Evolutionary conservation across 1,140 invertebrate species (phyloP).

Genomic region (Gyrodactylus bullatarudis): DNA sequence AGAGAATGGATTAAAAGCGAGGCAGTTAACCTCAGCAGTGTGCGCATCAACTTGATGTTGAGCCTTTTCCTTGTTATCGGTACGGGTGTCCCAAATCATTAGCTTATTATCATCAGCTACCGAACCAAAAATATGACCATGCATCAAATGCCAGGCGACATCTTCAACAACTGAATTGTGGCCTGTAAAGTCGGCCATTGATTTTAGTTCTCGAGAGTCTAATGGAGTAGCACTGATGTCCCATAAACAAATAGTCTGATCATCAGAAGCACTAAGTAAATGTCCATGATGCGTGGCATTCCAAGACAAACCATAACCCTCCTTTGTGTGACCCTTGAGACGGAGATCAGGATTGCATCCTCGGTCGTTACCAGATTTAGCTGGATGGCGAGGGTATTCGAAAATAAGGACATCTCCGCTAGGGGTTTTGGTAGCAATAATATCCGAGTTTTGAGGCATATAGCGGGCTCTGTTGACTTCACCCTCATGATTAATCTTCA

Average conservation of each 20-base stretch:
- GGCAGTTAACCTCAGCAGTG: constrained; percentile 7
- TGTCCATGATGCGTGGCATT: constrained; percentile 6
- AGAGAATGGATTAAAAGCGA: constrained; percentile 8
- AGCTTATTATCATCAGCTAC: constrained; percentile 8
- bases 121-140: constrained; percentile 6
- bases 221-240: constrained; percentile 26
- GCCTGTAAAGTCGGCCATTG: constrained; percentile 71
- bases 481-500: constrained; percentile 17
- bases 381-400: constrained; percentile 96
- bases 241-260: constrained; percentile 8
- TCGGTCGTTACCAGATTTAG: constrained; percentile 34
- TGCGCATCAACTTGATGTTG: constrained; percentile 8
- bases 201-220: constrained; percentile 67
- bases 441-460: constrained; percentile 8
- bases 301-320: constrained; percentile 8
- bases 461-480: constrained; percentile 7
- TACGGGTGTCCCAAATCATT: constrained; percentile 8
- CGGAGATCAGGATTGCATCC: not conserved
- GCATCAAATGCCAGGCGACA: constrained; percentile 8
- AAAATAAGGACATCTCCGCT: constrained; percentile 6
- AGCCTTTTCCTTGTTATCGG: not conserved
- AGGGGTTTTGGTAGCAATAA: constrained; percentile 8
- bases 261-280: constrained; percentile 5
- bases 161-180: constrained; percentile 7
- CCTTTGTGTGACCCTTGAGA: constrained; percentile 6